Evolutionary conservation across 2,888 invertebrate genomes (phyloP).

Genomic region (Parnassius glacialis): DNA sequence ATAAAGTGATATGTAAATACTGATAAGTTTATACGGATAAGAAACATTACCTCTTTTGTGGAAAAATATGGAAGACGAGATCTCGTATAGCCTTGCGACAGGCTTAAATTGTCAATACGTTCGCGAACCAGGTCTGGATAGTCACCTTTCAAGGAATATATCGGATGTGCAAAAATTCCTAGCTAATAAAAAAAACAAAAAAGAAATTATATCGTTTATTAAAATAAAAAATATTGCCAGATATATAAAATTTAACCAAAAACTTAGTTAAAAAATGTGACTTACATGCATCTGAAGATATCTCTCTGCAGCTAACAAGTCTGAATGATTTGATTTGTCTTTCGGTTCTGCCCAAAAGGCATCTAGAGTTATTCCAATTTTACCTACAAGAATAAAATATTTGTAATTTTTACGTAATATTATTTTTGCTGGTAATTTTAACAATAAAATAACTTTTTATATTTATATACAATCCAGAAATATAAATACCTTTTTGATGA

Average conservation of each 20-base stretch:
- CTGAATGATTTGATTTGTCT: slow-evolving; percentile 59
- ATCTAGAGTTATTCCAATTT: slow-evolving; percentile 80
- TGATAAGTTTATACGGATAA: neutral
- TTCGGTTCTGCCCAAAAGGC: slow-evolving; percentile 79
- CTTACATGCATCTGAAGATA: slow-evolving; percentile 80
- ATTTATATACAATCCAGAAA: neutral
- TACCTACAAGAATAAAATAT: slow-evolving; percentile 59
- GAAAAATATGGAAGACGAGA: slow-evolving; percentile 77
- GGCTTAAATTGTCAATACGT: slow-evolving; percentile 64
- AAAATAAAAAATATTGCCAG: too few species aligned
- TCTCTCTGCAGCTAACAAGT: slow-evolving; percentile 75
- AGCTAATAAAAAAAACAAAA: slow-evolving; percentile 47
- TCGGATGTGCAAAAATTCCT: slow-evolving; percentile 76
- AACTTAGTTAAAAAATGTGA: slow-evolving; percentile 22
- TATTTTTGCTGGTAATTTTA: neutral
- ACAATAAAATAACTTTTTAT: neutral
- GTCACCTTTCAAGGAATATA: slow-evolving; percentile 70
- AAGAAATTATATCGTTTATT: too few species aligned
- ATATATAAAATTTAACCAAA: too few species aligned
- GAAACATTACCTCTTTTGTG: slow-evolving; percentile 58
- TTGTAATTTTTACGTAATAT: neutral
- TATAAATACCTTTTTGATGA: slow-evolving; percentile 68
- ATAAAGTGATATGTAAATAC: too few species aligned
- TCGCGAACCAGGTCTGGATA: slow-evolving; percentile 73
- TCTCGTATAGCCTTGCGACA: slow-evolving; percentile 62